Conservation (phyloP, 2,888 invertebrate genomes). For the Elmis aenea region DNA sequence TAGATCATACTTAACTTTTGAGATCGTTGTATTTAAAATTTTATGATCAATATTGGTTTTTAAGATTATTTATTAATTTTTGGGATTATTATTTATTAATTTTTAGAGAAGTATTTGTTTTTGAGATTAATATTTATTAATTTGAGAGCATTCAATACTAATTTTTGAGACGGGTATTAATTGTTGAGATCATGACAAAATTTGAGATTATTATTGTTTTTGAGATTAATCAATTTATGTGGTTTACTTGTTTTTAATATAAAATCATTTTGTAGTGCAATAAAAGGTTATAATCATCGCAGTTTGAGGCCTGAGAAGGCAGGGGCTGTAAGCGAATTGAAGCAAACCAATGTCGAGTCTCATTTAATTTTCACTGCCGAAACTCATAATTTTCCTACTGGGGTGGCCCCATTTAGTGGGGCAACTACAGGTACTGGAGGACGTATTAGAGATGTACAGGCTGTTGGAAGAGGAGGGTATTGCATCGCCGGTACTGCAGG, state of each 20-base stretch:
- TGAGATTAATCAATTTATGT: not conserved
- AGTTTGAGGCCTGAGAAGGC: conserved; percentile 66
- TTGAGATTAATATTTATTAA: too few relatives aligned
- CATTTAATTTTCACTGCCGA: conserved; percentile 98
- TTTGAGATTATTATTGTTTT: too few relatives aligned
- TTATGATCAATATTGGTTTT: too few relatives aligned
- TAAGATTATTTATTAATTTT: too few relatives aligned
- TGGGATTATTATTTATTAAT: too few relatives aligned
- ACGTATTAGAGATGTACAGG: conserved; percentile 90
- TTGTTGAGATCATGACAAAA: too few relatives aligned
- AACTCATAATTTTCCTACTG: conserved; percentile 98
- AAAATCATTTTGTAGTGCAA: conserved; percentile 73
- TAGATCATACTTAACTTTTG: too few relatives aligned
- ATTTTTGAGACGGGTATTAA: too few relatives aligned
- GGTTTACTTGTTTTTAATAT: conserved; percentile 2
- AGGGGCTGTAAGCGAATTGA: conserved; percentile 57
- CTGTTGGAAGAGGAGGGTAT: conserved; percentile 89
- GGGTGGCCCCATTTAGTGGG: conserved; percentile 96
- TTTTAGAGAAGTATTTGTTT: too few relatives aligned
- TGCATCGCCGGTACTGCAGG: conserved; percentile 95
- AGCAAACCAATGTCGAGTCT: conserved; percentile 54
- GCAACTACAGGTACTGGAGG: conserved; percentile 98
- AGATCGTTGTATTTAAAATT: too few relatives aligned
- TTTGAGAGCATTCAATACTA: too few relatives aligned
- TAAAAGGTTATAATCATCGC: conserved; percentile 71